phyloP scores from a whole-genome alignment of 2,797 vertebrate species.

The Pantherophis alleghaniensis region DNA sequence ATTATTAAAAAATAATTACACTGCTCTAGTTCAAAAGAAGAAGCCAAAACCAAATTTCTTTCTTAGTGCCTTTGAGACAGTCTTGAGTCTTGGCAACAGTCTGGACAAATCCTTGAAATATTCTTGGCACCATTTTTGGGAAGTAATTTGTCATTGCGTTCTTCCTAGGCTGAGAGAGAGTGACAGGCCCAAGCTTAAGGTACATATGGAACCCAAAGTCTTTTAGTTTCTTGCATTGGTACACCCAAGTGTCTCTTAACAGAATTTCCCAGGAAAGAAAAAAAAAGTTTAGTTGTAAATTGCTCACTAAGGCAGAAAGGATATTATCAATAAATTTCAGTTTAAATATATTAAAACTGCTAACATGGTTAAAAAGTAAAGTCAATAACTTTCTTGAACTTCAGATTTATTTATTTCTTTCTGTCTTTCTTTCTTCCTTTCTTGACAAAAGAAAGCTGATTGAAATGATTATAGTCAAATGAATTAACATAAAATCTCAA shows the following conservation, averaged over 20 bases:
- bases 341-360: background rate
- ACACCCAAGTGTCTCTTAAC: background rate
- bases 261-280: slow-evolving; percentile 11
- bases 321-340: background rate
- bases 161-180: background rate
- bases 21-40: slow-evolving; percentile 20
- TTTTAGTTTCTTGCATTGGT: background rate
- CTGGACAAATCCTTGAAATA: background rate
- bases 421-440: background rate
- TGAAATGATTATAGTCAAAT: background rate
- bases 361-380: background rate
- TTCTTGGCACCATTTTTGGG: background rate
- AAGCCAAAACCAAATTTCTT: slow-evolving; percentile 9
- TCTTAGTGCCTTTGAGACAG: background rate
- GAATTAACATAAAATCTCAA: background rate
- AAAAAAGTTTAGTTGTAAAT: background rate
- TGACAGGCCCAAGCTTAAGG: background rate
- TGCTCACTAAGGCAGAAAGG: background rate
- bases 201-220: background rate
- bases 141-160: background rate
- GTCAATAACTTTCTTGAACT: background rate
- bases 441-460: background rate
- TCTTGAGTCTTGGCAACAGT: background rate
- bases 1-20: background rate
- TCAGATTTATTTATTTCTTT: background rate